phyloP scores from a whole-genome alignment of 2,888 invertebrate genomes.

The Mamestra brassicae region DNA sequence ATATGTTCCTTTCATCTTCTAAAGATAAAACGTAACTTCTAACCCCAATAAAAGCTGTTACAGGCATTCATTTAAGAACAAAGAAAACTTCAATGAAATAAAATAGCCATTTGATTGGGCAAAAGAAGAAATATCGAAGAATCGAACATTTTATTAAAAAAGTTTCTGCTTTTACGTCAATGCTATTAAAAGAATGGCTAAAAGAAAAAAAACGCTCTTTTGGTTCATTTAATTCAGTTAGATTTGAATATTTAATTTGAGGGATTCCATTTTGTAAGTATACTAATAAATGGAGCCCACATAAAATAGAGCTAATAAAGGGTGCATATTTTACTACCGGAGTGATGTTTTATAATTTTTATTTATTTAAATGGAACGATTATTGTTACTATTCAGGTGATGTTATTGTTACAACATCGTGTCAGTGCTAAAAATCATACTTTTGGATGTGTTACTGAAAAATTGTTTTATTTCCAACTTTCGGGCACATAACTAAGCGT shows the following conservation, averaged over 20 bases:
- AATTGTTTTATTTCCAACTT: not conserved
- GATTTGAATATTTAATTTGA: slow-evolving; percentile 36
- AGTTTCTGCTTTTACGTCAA: slow-evolving; percentile 8
- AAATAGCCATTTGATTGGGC: slow-evolving; percentile 62
- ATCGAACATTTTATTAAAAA: slow-evolving; percentile 42
- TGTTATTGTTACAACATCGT: not conserved
- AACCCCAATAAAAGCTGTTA: slow-evolving; percentile 15
- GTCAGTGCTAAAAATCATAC: not conserved
- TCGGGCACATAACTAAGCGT: not conserved
- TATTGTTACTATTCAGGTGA: not conserved
- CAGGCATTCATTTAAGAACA: slow-evolving; percentile 25
- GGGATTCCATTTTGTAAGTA: not conserved
- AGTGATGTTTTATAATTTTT: not conserved
- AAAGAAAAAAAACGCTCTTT: not conserved
- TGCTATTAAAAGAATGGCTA: not conserved
- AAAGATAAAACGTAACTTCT: not conserved
- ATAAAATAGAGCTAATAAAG: slow-evolving; percentile 5
- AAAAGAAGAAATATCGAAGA: slow-evolving; percentile 54
- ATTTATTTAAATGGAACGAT: not conserved
- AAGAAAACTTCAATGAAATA: slow-evolving; percentile 48
- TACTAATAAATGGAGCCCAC: slow-evolving; percentile 1
- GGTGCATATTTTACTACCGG: slow-evolving; percentile 24
- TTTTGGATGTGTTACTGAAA: not conserved
- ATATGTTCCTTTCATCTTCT: not conserved
- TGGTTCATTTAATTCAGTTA: slow-evolving; percentile 7